phyloP scores from a whole-genome alignment of 2,113 vertebrate species.

The Promerops cafer region DNA sequence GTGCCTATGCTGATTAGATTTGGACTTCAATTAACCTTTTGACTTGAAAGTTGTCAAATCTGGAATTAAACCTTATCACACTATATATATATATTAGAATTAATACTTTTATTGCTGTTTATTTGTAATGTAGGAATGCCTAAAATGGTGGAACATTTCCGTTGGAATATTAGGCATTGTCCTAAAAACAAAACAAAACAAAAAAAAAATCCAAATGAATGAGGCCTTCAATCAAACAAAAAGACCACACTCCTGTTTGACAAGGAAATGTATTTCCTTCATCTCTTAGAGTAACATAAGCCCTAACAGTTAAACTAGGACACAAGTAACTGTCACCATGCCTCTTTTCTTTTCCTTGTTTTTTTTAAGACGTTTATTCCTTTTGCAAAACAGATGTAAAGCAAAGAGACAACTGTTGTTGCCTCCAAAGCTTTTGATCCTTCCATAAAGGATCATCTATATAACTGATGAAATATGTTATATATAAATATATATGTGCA shows the following conservation, averaged over 20 bases:
- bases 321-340: not conserved
- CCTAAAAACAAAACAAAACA: not conserved
- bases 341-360: not conserved
- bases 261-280: not conserved
- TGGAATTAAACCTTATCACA: not conserved
- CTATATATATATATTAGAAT: not conserved
- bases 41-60: not conserved
- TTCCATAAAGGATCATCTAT: not conserved
- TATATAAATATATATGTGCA: not conserved
- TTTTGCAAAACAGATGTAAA: not conserved
- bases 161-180: not conserved
- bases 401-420: not conserved
- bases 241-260: not conserved
- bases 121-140: not conserved
- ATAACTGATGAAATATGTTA: not conserved
- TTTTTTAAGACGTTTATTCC: not conserved
- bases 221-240: not conserved
- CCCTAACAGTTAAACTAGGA: not conserved
- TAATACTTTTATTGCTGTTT: not conserved
- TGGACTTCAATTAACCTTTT: slow-evolving; percentile 13
- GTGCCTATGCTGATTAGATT: not conserved
- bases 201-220: not conserved
- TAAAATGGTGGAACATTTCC: not conserved
- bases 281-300: not conserved
- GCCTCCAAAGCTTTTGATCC: not conserved